phyloP scores from a whole-genome alignment of 1,140 invertebrate species.

The Camponotus floridanus region DNA sequence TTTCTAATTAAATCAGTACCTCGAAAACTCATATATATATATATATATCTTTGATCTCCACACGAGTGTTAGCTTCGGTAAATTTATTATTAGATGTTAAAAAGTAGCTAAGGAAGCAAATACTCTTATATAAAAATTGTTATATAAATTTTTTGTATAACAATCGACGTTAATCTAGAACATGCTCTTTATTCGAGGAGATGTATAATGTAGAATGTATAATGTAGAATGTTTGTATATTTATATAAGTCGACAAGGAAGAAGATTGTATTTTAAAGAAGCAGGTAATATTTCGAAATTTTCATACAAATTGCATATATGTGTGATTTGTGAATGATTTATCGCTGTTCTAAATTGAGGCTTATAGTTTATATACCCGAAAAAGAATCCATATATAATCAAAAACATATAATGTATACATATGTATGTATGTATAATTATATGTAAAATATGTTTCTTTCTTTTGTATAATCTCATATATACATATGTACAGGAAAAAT shows the following conservation, averaged over 20 bases:
- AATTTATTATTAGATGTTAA: conserved; percentile 20
- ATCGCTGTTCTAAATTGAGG: neutral
- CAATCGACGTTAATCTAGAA: neutral
- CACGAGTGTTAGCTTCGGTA: neutral
- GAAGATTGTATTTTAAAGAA: neutral
- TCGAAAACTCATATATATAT: neutral
- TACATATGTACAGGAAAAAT: no score
- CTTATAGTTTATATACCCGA: neutral
- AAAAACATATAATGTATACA: no score
- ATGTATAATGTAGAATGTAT: neutral
- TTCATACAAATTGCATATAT: neutral
- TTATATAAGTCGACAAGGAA: neutral
- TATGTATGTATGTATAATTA: no score
- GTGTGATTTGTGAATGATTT: neutral
- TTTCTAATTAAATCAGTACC: neutral
- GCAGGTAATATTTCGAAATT: neutral
- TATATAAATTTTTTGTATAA: neutral
- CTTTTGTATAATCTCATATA: no score
- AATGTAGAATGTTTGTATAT: neutral
- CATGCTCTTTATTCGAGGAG: neutral
- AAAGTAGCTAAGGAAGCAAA: neutral
- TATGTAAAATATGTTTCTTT: no score
- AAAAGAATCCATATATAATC: neutral
- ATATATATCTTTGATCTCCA: neutral
- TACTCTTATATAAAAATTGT: neutral